Evolutionary conservation across 2,113 vertebrate genomes (phyloP).

Genomic region (Salminus brasiliensis): DNA sequence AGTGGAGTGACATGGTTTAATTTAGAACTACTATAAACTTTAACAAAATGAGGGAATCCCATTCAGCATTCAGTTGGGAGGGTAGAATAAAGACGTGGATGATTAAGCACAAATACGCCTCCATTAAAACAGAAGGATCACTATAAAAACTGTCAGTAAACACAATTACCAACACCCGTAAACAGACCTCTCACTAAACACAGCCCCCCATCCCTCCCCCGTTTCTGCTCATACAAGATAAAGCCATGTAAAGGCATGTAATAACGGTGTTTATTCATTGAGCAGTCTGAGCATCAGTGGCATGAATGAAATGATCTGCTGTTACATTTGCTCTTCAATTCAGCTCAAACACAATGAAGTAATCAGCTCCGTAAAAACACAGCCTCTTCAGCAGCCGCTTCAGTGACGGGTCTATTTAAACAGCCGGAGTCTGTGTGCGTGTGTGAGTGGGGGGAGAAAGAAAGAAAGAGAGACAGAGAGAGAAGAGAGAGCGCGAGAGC

Average conservation of each 20-base stretch:
- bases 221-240: neutral
- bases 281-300: constrained; percentile 7
- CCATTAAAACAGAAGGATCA: too few species aligned
- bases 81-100: too few species aligned
- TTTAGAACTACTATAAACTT: too few species aligned
- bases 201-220: neutral
- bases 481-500: too few species aligned
- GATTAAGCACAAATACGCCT: too few species aligned
- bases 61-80: too few species aligned
- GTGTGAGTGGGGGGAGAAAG: too few species aligned
- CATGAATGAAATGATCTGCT: constrained; percentile 1
- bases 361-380: constrained; percentile 8
- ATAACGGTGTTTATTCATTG: neutral
- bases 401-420: constrained; percentile 24
- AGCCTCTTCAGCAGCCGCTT: neutral
- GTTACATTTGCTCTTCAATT: neutral
- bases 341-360: too few species aligned
- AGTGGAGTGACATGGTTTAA: too few species aligned
- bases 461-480: too few species aligned
- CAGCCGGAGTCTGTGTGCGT: neutral
- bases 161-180: neutral
- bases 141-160: neutral
- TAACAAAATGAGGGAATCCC: too few species aligned
- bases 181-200: too few species aligned
- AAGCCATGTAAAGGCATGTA: neutral